phyloP scores from a whole-genome alignment of 1,140 invertebrate genomes.

The Pinna nobilis region DNA sequence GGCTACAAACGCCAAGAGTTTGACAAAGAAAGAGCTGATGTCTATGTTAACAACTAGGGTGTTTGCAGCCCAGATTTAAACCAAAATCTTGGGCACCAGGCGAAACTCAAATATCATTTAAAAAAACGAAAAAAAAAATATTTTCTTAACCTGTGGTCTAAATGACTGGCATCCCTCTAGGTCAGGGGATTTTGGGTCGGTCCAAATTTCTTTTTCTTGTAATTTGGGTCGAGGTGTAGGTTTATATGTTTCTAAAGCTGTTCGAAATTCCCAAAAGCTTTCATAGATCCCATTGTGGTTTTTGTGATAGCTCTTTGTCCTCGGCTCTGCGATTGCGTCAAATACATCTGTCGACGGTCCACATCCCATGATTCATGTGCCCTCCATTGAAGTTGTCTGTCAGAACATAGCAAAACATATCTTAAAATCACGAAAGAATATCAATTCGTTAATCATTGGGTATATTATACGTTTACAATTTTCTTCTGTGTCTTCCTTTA shows the following conservation, averaged over 20 bases:
- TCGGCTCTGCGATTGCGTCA: background rate
- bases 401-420: no score
- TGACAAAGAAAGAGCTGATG: background rate
- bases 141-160: constrained; percentile 5
- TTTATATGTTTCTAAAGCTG: background rate
- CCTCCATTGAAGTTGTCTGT: background rate
- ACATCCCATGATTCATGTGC: constrained; percentile 12
- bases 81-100: background rate
- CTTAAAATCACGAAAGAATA: no score
- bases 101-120: background rate
- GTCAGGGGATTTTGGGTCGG: background rate
- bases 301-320: background rate
- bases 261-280: constrained; percentile 17
- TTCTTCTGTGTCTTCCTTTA: no score
- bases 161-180: background rate
- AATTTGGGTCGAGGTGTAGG: background rate
- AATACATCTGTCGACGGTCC: background rate
- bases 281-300: constrained; percentile 15
- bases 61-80: no score
- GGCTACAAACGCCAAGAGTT: no score
- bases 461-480: no score
- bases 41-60: no score
- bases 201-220: background rate
- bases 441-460: no score
- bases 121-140: background rate